A percentile compares a stretch with the other conserved stretches of the same genome.
These are phyloP conservation scores for Sericinus montela DNA, from an alignment of 2,888 invertebrate genomes.

Conservation along the genomic window DNA sequence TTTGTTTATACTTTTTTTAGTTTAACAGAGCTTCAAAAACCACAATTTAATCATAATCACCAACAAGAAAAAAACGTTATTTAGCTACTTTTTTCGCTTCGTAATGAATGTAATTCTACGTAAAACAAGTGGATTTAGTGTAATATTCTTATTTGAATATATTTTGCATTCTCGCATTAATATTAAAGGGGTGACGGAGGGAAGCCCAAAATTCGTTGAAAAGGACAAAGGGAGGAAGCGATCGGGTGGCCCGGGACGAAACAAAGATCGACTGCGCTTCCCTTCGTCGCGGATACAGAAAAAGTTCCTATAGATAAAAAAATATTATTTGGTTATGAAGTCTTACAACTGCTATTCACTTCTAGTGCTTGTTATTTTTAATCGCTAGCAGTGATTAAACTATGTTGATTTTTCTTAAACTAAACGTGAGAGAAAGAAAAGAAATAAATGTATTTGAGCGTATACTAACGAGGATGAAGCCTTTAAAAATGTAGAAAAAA, in stretches of 20 bases:
- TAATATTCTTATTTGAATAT: slow-evolving; percentile 7
- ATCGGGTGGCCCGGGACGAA: slow-evolving; percentile 62
- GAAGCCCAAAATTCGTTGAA: slow-evolving; percentile 66
- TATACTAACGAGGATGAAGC: no score
- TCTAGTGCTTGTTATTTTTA: not conserved
- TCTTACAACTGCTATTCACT: slow-evolving; percentile 32
- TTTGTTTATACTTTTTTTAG: no score
- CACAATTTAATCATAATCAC: no score
- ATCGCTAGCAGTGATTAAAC: not conserved
- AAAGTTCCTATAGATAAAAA: slow-evolving; percentile 38
- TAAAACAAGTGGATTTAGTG: no score
- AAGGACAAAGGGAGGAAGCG: slow-evolving; percentile 71
- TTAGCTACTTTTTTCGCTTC: no score
- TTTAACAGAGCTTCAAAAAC: no score
- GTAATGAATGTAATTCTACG: no score
- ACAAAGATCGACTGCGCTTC: slow-evolving; percentile 50
- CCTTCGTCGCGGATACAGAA: slow-evolving; percentile 51
- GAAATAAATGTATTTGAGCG: no score
- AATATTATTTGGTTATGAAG: slow-evolving; percentile 37
- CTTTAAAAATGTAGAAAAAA: no score
- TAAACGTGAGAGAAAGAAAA: no score
- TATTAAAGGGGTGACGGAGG: slow-evolving; percentile 48
- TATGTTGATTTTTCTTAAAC: no score
- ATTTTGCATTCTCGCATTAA: slow-evolving; percentile 48
- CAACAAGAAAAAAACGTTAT: no score